Percentiles rank a stretch among this genome's conserved stretches.
Conservation (phyloP, 1,140 invertebrate species). For the Eueides isabella region DNA sequence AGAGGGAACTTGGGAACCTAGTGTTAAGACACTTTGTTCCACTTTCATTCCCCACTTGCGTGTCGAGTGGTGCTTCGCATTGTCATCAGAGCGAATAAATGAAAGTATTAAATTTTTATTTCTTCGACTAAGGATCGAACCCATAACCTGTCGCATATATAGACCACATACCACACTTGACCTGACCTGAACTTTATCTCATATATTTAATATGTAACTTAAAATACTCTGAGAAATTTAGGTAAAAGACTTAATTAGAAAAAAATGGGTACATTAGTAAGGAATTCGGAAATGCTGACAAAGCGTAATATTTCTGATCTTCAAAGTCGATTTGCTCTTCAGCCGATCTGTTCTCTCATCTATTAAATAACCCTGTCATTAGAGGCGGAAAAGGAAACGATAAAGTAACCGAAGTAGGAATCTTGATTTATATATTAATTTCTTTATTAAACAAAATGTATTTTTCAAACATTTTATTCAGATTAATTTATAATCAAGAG, state of each 20-base stretch:
- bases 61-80: no score
- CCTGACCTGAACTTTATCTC: no score
- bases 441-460: background rate
- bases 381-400: background rate
- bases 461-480: no score
- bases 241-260: background rate
- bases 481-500: no score
- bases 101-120: no score
- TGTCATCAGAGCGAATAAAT: no score
- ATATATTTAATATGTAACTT: background rate
- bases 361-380: conserved; percentile 9
- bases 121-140: no score
- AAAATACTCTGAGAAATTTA: background rate
- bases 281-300: conserved; percentile 10
- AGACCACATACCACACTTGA: no score
- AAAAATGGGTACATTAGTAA: background rate
- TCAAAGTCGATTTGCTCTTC: background rate
- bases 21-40: no score
- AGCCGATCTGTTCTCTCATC: conserved; percentile 4
- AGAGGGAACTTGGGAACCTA: no score
- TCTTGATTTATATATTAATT: background rate
- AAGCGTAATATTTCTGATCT: conserved; percentile 9
- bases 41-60: no score
- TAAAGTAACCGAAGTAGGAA: background rate
- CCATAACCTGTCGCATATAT: no score